Conservation (phyloP, 2,797 vertebrate species). For the Psittacula echo region DNA sequence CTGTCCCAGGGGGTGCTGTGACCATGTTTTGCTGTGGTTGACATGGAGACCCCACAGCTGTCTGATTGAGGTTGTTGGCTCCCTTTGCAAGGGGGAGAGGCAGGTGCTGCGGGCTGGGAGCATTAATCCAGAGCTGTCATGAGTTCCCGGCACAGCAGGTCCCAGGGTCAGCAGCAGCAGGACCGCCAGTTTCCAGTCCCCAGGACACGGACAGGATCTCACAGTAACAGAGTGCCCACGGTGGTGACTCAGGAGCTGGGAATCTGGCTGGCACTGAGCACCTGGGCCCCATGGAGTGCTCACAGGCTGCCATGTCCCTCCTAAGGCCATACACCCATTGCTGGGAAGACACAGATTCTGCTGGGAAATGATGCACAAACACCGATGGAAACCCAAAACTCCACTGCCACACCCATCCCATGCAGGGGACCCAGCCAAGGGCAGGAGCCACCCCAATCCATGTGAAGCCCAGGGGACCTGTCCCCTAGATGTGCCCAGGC, state of each 20-base stretch:
- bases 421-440: background rate
- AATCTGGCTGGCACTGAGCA: background rate
- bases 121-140: conserved; percentile 22
- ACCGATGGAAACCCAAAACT: background rate
- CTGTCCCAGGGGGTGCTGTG: rapidly evolving
- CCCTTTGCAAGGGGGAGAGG: background rate
- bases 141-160: background rate
- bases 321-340: background rate
- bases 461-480: background rate
- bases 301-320: background rate
- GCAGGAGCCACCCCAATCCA: background rate
- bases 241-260: background rate
- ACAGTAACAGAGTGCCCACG: rapidly evolving
- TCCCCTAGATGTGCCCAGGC: background rate
- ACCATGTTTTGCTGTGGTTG: conserved; percentile 48
- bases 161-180: conserved; percentile 9
- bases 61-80: background rate
- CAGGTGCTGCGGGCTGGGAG: conserved; percentile 3
- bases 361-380: background rate
- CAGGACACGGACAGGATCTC: rapidly evolving
- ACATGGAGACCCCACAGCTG: conserved; percentile 66
- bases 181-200: conserved; percentile 12
- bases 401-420: background rate
- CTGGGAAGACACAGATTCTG: background rate
- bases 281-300: background rate